Evolutionary conservation across 2,888 invertebrate genomes (phyloP), one percentile per base, ranked within the genome.

Genomic region (Polia nebulosa): DNA sequence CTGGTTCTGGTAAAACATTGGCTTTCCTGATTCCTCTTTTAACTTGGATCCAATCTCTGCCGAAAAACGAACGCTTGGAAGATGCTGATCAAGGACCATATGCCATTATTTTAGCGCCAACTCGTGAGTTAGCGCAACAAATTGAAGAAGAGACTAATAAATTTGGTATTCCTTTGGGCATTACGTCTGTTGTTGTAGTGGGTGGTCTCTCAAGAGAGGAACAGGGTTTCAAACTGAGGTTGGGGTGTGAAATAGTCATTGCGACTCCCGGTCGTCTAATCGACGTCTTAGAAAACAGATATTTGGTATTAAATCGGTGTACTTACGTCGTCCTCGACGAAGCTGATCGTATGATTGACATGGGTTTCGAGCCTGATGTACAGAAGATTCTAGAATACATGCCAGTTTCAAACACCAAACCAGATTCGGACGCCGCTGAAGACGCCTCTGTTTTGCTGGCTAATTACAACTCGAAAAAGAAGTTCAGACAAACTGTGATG

Each of bases 301-400:
- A 99, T 91, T 96, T 99, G 79, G 99, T 99, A 11, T 95, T 99
- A 20, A 98, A 98, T 92, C 98, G 99, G 88, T 99, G 99, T 93
- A 99, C 99, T 0, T 99, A 99, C 91, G 99, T 99, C 72, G 99
- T 99, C 6, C 96, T 98, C 61, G 98, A 99, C 88, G 98, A 99
- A 96, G 99, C 99, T 39, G 99, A 99, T 96, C 97, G 99, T 89
- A 99, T 99, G 99, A 99, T 99, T 93, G 99, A 99, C 96, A 99
- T 99, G 98, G 99, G 99, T 90, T 99, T 99, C 90, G 99, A 99
- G 92, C 99, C 99, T 49, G 98, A 98, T 88, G 99, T 99, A 0
- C 99, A 99, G 88, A 99, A 99, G 91, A 99, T 99, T 92, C 96
- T 99, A 39, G 99, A 99, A 87, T 99, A 98, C 91, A 98, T 99